Evolutionary conservation across 2,113 vertebrate genomes (phyloP), one percentile per base, ranked within the genome.

Genomic region (Cynoglossus semilaevis): DNA sequence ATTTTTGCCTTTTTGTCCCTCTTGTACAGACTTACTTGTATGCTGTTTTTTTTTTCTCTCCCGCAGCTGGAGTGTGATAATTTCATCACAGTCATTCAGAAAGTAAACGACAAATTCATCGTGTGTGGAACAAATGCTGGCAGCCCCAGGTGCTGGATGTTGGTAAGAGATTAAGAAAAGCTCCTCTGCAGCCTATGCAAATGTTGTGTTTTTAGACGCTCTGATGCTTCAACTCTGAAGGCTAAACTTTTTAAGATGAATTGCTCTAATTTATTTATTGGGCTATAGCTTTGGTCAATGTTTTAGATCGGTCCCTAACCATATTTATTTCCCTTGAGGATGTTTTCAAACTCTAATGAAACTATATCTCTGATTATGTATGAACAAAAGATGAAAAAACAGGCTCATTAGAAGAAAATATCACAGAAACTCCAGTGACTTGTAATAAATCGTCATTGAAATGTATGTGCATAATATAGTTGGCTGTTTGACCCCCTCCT

Each of bases 61-160:
- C 16, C 40, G 15, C 80, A 91, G 91, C 63, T 84, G 41, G 83
- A 92, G 72, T 93, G 92, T 51, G 87, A 92, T 71, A 93, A 93
- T 63, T 92, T 90, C 79, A 91, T 93, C 82, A 91, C 88, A 7
- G 88, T 92, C 68, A 90, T 93, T 60, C 84, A 92, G 79, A 90
- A 88, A 76, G 77, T 92, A 15, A 90, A 91, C 9, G 75, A 89
- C 70, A 90, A 84, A 11, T 80, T 90, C 51, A 66, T 92, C 13
- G 81, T 88, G 8, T 93, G 92, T 56, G 92, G 92, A 16, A 92
- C 92, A n/a, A 91, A 92, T 8, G 91, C 90, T 0, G 90, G 88
- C 1, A 82, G 78, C 63, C 92, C 92, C 46, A 90, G 91, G 63
- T 93, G 92, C 73, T 93, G 92, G 92, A 83, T 88, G 62, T 67